Base-by-base conservation (phyloP, 2,888 invertebrate species). In the Pollenia griseotomentosa region DNA sequence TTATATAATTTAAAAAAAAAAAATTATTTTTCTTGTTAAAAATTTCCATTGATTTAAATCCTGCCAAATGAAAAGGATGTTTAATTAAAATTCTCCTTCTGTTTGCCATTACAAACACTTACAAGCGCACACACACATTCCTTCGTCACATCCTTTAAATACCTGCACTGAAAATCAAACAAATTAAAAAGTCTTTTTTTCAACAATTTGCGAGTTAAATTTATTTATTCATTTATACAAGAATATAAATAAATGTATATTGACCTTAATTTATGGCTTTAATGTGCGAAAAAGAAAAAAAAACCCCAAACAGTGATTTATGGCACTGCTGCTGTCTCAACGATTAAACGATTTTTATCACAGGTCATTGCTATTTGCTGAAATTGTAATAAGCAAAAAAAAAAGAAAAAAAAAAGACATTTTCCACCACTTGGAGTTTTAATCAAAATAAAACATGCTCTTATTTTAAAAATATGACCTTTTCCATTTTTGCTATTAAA, bases 241-340 rank as follows among this genome's bases (percentile, higher is more conserved):
- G 51, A 42, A 16, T 2, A 14, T 48, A 11, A 11, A 51, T 44
- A 57, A 42, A 57, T 42, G 44, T 70, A 48, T 65, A 75, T 75
- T 70, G 70, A 51, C 75, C 75, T 83, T 79, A 79, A 86, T 86
- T 83, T 79, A 83, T 86, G 79, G 78, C 78, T 73, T 73, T 57
- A 70, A 81, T 81, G 16, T 16, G 59, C 46, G 33, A 33, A 33
- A 33, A 33, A 5, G 33, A 33, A 33, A 33, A 70, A 75, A 80
- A 61, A 19, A 19, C 19, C 68, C 61, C 53, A 86, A 70, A 44
- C 57, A 59, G 74, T 86, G 86, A 86, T 86, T 86, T 86, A 86
- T 86, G 74, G 63, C 74, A 63, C 63, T 66, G 55, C 44, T 65
- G 40, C 51, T 70, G 75, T 57, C 46, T 14, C 65, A 66, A 33